Evolutionary conservation across 2,888 invertebrate species (phyloP).

Genomic region (Lumbricus terrestris): DNA sequence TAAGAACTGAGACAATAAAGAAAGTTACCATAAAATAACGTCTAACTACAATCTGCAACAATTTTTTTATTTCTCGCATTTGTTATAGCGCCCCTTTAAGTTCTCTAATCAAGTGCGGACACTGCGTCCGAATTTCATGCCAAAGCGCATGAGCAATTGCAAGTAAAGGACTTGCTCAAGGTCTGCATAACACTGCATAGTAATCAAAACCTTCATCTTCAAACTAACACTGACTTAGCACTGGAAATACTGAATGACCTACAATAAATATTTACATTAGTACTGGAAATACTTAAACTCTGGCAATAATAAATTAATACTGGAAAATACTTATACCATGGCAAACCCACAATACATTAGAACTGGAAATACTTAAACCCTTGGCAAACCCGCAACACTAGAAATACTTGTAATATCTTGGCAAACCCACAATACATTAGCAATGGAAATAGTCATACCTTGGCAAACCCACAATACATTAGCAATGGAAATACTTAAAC

Average conservation of each 20-base stretch:
- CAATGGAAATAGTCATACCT: slow-evolving; percentile 33
- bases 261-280: no score
- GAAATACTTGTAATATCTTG: slow-evolving; percentile 55
- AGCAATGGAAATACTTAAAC: no score
- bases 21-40: background rate
- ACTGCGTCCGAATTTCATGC: no score
- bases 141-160: no score
- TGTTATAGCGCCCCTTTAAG: no score
- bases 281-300: no score
- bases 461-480: slow-evolving; percentile 58
- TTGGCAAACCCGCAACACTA: background rate
- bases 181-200: slow-evolving; percentile 41
- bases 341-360: slow-evolving; percentile 57
- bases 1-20: no score
- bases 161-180: no score
- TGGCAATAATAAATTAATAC: background rate
- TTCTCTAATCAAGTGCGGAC: no score
- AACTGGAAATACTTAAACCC: no score
- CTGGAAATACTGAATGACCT: slow-evolving; percentile 59
- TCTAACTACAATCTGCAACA: background rate
- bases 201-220: no score
- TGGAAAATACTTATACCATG: slow-evolving; percentile 55
- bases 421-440: slow-evolving; percentile 57
- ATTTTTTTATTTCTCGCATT: no score
- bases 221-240: background rate